Conservation (phyloP, 2,888 invertebrate species). For the Saturnia pavonia region DNA sequence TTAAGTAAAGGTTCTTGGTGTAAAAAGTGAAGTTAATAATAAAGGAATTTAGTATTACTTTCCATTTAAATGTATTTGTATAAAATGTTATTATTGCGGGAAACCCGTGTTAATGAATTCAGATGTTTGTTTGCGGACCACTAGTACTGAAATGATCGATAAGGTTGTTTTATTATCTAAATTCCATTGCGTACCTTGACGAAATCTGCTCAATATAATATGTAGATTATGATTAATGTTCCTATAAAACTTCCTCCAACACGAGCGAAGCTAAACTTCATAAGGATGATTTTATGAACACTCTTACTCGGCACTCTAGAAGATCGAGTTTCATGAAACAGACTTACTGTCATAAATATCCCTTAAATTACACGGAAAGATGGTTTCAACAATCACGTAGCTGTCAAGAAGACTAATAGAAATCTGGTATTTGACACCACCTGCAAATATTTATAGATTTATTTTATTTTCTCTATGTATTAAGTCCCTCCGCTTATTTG, state of each 20-base stretch:
- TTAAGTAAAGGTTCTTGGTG: too few species aligned
- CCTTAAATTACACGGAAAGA: background rate
- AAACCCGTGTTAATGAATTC: background rate
- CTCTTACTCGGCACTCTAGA: background rate
- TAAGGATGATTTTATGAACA: background rate
- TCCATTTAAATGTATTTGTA: too few species aligned
- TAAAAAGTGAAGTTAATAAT: too few species aligned
- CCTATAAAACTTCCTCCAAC: background rate
- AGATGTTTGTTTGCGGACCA: background rate
- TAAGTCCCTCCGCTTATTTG: too few species aligned
- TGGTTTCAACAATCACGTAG: too few species aligned
- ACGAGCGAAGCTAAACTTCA: background rate
- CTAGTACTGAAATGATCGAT: background rate
- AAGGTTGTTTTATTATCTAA: slow-evolving; percentile 5
- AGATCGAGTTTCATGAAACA: background rate
- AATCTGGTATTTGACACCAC: too few species aligned
- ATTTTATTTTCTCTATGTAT: too few species aligned
- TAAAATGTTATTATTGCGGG: too few species aligned
- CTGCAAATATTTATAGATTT: too few species aligned
- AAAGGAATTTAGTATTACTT: too few species aligned
- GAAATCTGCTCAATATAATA: background rate
- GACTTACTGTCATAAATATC: background rate
- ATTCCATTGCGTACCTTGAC: background rate
- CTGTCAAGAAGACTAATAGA: too few species aligned
- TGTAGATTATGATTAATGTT: slow-evolving; percentile 6